Conservation (phyloP, 2,888 invertebrate species). For the Alloscopus bannaensis region DNA sequence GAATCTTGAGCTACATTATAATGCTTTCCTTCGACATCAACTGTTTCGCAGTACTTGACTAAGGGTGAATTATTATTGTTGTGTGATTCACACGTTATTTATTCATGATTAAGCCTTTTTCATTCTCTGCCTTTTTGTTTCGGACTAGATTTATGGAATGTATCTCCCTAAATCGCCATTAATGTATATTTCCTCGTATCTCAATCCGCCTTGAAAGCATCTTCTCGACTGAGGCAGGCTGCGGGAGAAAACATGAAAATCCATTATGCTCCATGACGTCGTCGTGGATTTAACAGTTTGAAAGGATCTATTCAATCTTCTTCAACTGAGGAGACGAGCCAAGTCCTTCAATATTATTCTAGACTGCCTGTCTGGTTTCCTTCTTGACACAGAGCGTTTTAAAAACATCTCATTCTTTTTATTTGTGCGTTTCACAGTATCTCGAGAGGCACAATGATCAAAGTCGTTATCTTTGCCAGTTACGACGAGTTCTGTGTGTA, state of each 20-base stretch:
- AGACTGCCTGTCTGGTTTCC: constrained; percentile 36
- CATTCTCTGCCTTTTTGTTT: neutral
- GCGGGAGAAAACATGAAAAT: no score
- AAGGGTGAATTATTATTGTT: constrained; percentile 5
- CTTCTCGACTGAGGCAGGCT: no score
- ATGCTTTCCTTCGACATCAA: neutral
- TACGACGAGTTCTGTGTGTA: no score
- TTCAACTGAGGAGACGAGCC: no score
- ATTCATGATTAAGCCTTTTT: constrained; percentile 1
- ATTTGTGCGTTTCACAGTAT: no score
- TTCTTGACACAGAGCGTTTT: neutral
- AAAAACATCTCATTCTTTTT: neutral
- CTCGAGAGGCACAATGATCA: no score
- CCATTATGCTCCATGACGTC: no score
- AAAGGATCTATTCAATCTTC: no score
- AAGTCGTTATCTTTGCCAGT: no score
- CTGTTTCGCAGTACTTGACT: neutral
- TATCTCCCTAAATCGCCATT: constrained; percentile 6
- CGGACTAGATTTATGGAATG: constrained; percentile 22
- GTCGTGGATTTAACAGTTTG: no score
- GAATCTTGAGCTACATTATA: neutral
- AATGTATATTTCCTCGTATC: constrained; percentile 22
- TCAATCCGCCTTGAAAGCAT: constrained; percentile 20
- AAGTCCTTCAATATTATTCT: constrained; percentile 7
- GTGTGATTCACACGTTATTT: neutral